Base-by-base conservation (phyloP, 1,140 invertebrate genomes). In the roundworm (Caenorhabditis elegans) region DNA sequence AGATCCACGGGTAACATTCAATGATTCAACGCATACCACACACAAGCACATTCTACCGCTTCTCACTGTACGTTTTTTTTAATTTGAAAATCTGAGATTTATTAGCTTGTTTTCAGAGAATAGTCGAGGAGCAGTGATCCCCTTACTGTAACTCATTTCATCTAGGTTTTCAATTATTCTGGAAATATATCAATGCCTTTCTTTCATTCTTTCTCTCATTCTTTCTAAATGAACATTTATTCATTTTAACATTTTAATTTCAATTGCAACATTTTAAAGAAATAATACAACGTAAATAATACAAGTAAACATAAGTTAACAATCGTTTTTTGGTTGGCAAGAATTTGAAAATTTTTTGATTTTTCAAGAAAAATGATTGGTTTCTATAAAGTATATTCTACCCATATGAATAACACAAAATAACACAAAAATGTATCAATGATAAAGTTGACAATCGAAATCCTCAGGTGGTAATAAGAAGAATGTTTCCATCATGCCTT, bases 401-500 rank as follows among this genome's bases (percentile, higher is more conserved):
- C 39, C 39, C 39, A 43, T 43, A 43, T 15, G 5, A 43, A 26
- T 5, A 53, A 8, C 24, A 53, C 49, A n/a, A 17, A 26, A 53
- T n/a, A 5, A 5, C 5, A 10, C 8, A 2, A 17, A 11, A 39
- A 0, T 15, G 39, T 22, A 36, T 60, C 22, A 76, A n/a, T 47
- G n/a, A 19, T 48, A 26, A 0, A 49, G 75, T 77, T 47, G 3
- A 31, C 47, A 55, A 15, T 78, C 11, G 15, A 28, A 19, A 47
- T 43, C 49, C 0, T 36, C 34, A 4, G 34, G 34, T 43, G 60
- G 49, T 49, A 49, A 53, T 17, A 83, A 24, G 82, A 83, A 83
- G 28, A 82, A 83, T 22, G 82, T 83, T 10, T 76, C 79, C 82
- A 83, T 83, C 26, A 79, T 79, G 11, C 83, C 83, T 65, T 79